Base-by-base conservation (phyloP, 2,797 vertebrate genomes). In the Scarus forsteni region DNA sequence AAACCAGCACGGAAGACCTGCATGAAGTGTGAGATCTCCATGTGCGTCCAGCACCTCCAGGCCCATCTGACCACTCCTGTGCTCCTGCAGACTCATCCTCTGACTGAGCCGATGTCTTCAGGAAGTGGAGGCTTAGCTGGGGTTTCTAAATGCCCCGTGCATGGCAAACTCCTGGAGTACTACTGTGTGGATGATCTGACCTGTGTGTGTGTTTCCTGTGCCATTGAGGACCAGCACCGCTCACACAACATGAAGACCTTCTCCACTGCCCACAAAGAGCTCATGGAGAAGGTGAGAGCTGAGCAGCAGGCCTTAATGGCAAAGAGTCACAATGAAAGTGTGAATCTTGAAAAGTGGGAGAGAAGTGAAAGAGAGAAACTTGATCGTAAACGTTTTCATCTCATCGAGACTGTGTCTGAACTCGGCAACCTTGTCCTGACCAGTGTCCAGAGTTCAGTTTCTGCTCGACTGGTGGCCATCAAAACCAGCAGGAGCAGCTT, bases 11-110 rank as follows among this genome's bases (percentile, higher is more conserved):
- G 45, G 16, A 93, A 94, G 84, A 93, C 88, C 51, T 94, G 91
- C 81, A 85, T 92, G 81, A 93, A 90, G 52, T 94, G 91, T 79
- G 91, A 93, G 85, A 88, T 92, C 69, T 92, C 92, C 72, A 92
- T 93, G 92, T 93, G 91, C 0, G 75, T 73, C 43, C 73, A 86
- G 54, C 91, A 93, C 71, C 89, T 93, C 36, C 84, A 91, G 80
- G 56, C 71, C 35, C 92, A 93, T 67, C 86, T 93, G 18, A 89
- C 81, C 60, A 89, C 83, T 12, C 88, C 88, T 1, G 88, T 89
- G 5, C 56, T 92, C 0, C 83, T 92, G 0, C 85, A 89, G 44
- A 88, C 85, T 39, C 92, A 93, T 76, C 82, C 88, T 66, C 85
- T 92, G 75, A 88, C 89, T 7, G 85, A 91, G 12, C 89, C 92